Evolutionary conservation across 2,113 vertebrate species (phyloP).

Genomic region (Hemibagrus wyckioides): DNA sequence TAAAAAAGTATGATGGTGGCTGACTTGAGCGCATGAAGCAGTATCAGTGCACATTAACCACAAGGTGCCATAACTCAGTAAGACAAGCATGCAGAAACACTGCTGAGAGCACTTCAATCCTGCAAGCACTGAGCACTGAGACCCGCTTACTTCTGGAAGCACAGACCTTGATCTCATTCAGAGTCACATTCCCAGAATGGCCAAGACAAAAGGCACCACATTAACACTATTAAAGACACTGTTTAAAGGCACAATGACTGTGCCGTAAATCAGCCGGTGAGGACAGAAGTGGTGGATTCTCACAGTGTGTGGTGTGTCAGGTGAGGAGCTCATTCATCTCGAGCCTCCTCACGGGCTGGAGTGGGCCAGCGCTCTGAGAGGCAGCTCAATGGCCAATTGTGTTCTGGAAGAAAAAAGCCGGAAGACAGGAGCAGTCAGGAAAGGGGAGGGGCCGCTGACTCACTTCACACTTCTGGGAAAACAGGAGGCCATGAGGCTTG

Average conservation of each 20-base stretch:
- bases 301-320: conserved; percentile 52
- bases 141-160: not conserved
- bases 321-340: conserved; percentile 64
- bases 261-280: conserved; percentile 34
- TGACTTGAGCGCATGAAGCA: too few relatives aligned
- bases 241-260: conserved; percentile 22
- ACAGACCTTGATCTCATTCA: not conserved
- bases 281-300: conserved; percentile 19
- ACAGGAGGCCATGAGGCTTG: conserved; percentile 15
- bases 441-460: conserved; percentile 43
- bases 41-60: not conserved
- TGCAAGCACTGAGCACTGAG: not conserved
- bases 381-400: conserved; percentile 35
- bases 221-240: not conserved
- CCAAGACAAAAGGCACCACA: not conserved
- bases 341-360: conserved; percentile 62
- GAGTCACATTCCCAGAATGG: not conserved
- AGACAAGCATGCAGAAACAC: not conserved
- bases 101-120: not conserved
- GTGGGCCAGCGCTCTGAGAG: conserved; percentile 58
- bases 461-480: conserved; percentile 44
- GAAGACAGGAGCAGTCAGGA: conserved; percentile 25
- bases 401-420: not conserved
- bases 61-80: too few relatives aligned
- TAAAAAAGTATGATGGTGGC: too few relatives aligned